Percentiles rank a stretch among this genome's conserved stretches.
Evolutionary conservation across 2,797 vertebrate genomes (phyloP).

Genomic region (Urophycis tenuis): DNA sequence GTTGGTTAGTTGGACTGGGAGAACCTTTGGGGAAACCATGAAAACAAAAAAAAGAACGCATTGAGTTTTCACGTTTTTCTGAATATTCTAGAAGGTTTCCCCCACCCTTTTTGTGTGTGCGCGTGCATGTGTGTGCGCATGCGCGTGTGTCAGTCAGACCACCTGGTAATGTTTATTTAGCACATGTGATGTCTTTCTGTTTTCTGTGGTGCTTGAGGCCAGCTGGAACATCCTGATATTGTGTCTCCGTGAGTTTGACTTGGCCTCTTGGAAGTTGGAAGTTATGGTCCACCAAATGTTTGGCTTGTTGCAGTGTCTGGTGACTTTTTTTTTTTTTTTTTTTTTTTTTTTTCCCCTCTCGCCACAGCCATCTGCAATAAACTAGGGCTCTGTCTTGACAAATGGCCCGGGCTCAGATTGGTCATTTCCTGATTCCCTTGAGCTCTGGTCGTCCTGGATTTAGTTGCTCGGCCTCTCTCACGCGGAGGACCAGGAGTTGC

Average conservation of each 20-base stretch:
- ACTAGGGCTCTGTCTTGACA: neutral
- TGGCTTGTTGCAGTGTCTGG: conserved; percentile 4
- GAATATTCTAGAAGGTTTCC: too few relatives aligned
- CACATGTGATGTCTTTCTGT: conserved; percentile 5
- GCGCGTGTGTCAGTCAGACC: neutral
- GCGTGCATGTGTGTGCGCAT: too few relatives aligned
- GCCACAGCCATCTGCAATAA: neutral
- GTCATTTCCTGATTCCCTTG: neutral
- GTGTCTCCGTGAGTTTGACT: conserved; percentile 17
- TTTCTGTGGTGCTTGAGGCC: conserved; percentile 12
- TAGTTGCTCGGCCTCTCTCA: neutral
- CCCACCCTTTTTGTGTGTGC: too few relatives aligned
- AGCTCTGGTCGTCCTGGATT: neutral
- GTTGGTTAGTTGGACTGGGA: neutral
- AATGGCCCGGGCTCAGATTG: conserved; percentile 5
- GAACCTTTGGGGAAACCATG: too few relatives aligned
- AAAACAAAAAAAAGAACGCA: too few relatives aligned
- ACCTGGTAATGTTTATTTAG: neutral
- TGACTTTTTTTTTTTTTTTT: neutral
- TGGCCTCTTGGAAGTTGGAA: conserved; percentile 14
- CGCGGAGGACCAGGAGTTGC: neutral
- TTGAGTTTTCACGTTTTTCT: too few relatives aligned
- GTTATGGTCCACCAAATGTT: conserved; percentile 2
- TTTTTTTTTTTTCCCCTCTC: neutral
- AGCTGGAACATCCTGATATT: conserved; percentile 36